Percentiles rank a stretch among this genome's conserved stretches.
These are phyloP conservation scores for Crematogaster levior DNA, from an alignment of 2,888 invertebrate species.

Conservation along the genomic window DNA sequence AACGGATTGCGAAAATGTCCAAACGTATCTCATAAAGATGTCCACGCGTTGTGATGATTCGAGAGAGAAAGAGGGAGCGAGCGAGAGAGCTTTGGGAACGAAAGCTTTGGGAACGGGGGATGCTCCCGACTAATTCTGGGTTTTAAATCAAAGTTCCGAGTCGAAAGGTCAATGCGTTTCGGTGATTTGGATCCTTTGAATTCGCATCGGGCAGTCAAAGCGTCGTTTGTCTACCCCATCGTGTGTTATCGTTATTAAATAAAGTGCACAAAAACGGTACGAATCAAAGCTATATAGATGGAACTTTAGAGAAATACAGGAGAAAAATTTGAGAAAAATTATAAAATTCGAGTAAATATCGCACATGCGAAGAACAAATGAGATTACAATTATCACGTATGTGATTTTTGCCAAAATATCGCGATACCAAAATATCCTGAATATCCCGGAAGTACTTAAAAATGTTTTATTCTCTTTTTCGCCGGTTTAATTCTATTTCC, in stretches of 20 bases:
- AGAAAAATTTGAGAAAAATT: neutral
- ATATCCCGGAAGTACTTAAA: neutral
- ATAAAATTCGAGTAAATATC: neutral
- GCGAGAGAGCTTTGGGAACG: neutral
- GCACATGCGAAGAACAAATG: neutral
- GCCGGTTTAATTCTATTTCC: conserved; percentile 38
- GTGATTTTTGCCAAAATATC: neutral
- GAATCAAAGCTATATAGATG: neutral
- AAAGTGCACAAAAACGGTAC: neutral
- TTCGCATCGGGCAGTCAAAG: conserved; percentile 17
- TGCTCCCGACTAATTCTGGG: conserved; percentile 40
- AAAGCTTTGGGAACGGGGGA: conserved; percentile 26
- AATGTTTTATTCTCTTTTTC: neutral
- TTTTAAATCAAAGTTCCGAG: conserved; percentile 60
- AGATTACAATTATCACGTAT: conserved; percentile 2
- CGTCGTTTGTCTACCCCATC: neutral
- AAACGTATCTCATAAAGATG: conserved; percentile 74
- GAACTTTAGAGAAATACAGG: neutral
- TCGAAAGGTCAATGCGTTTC: conserved; percentile 18
- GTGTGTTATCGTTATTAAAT: conserved; percentile 21
- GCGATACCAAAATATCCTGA: neutral
- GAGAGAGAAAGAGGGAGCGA: conserved; percentile 19
- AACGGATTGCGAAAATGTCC: conserved; percentile 81
- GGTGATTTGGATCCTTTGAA: neutral
- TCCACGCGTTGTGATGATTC: conserved; percentile 55